Base-by-base conservation (phyloP, 1,140 invertebrate species). In the Drosophila busckii region DNA sequence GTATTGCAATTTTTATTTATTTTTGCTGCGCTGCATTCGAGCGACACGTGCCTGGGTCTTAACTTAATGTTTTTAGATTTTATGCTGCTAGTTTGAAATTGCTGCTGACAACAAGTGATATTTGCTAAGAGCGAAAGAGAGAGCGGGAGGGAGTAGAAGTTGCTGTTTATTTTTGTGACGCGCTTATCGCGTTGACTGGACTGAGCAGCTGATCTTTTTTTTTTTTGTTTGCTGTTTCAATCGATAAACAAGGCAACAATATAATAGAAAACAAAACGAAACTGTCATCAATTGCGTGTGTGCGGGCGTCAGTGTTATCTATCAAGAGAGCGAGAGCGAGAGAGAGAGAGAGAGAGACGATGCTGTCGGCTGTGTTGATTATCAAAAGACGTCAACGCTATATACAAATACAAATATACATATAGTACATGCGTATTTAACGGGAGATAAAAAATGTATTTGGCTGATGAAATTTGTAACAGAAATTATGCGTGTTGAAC, bases 171-270 rank as follows among this genome's bases (percentile, higher is more conserved):
- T 8, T 32, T 48, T 42, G 26, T 63, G 58, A 61, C 56, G 31
- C 16, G 53, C 41, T 44, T 62, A 46, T 56, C 53, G 23, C 34
- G 16, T 22, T 19, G 22, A 16, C 49, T n/a, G 22, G 28, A 26
- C 62, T n/a, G 31, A 73, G 70, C 73, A 80, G 73, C 75, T 80
- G 73, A 80, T 80, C 59, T 46, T 40, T 66, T 52, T 54, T 23
- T 20, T 20, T 22, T 52, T 29, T 41, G 29, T 42, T 8, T 2
- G 7, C 12, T 32, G 50, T 56, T 73, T 68, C 54, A 60, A 78
- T 80, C 73, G 68, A 73, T 71, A 78, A 67, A 64, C 46, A 62
- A 66, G 61, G 37, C 45, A 48, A 60, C 23, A 49, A 20, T 32
- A 40, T 19, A 45, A 26, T 19, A 40, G 13, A 28, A 29, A 32